Evolutionary conservation across 1,140 invertebrate genomes (phyloP).

Genomic region (Riptortus pedestris): DNA sequence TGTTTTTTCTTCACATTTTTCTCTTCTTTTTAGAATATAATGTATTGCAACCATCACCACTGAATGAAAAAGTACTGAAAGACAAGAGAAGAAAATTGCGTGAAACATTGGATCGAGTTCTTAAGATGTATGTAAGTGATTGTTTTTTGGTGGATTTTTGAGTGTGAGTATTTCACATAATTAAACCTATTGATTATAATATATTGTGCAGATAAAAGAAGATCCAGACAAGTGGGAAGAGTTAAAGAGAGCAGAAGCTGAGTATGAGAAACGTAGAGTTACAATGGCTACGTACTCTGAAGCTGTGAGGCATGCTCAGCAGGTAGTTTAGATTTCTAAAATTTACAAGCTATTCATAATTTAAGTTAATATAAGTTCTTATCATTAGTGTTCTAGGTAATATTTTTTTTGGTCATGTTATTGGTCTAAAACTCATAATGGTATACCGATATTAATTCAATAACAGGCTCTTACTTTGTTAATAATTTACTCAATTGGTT

Average conservation of each 20-base stretch:
- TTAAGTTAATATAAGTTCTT: background rate
- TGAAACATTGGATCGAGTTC: constrained; percentile 87
- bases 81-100: constrained; percentile 92
- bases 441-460: too few species aligned
- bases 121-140: constrained; percentile 90
- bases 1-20: background rate
- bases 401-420: too few species aligned
- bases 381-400: too few species aligned
- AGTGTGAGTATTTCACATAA: background rate
- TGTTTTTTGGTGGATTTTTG: background rate
- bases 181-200: background rate
- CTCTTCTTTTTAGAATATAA: constrained; percentile 70
- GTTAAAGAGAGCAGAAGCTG: constrained; percentile 76
- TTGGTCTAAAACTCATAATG: too few species aligned
- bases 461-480: too few species aligned
- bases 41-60: constrained; percentile 79
- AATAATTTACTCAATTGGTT: too few species aligned
- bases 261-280: constrained; percentile 82
- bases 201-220: constrained; percentile 71
- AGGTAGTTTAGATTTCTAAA: too few species aligned
- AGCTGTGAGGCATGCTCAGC: constrained; percentile 86
- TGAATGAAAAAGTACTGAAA: constrained; percentile 93
- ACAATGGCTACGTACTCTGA: constrained; percentile 87
- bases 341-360: background rate
- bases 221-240: constrained; percentile 89